Evolutionary conservation across 2,888 invertebrate species (phyloP), one percentile per base, ranked within the genome.

Genomic region (Lithodes maja): DNA sequence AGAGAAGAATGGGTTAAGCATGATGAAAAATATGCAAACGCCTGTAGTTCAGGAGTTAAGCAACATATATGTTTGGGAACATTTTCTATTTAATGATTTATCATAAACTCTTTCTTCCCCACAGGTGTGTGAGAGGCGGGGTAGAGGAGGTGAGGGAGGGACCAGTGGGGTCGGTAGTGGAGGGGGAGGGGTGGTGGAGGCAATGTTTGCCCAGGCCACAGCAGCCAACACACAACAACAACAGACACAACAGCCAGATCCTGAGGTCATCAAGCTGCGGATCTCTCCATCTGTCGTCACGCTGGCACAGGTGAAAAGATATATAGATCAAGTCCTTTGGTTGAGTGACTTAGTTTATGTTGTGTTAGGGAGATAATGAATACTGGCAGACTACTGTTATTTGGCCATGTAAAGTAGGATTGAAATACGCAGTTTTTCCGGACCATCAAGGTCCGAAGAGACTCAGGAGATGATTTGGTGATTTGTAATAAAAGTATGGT

Each of bases 211-310:
- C 12, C 77, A 55, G 33, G 84, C 84, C 61, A 2, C 55, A 17
- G n/a, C 80, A 17, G 49, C 61, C 17, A 61, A n/a, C 2, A 82
- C 54, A 53, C 77, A 61, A 79, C 82, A 68, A 3, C 61, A 79
- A 55, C 53, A 78, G 17, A 68, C n/a, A 68, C 68, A 9, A 49
- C 87, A 83, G 15, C 79, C 71, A 54, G 81, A 81, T 9, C 53
- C 81, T 69, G 61, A 89, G 33, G 80, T 83, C 49, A 87, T 87
- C 68, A 79, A 83, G 54, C 71, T 90, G 49, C 88, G 87, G 71
- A 90, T 90, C 33, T 84, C 90, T 15, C 88, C 91, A 5, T 91
- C 91, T 71, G 83, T 91, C 9, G 91, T 91, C 53, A 90, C 91
- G 74, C 77, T 91, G 54, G 91, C 91, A 15, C 91, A 91, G 91